Conservation (phyloP, 1,140 invertebrate genomes). For the Nebria ingens region DNA sequence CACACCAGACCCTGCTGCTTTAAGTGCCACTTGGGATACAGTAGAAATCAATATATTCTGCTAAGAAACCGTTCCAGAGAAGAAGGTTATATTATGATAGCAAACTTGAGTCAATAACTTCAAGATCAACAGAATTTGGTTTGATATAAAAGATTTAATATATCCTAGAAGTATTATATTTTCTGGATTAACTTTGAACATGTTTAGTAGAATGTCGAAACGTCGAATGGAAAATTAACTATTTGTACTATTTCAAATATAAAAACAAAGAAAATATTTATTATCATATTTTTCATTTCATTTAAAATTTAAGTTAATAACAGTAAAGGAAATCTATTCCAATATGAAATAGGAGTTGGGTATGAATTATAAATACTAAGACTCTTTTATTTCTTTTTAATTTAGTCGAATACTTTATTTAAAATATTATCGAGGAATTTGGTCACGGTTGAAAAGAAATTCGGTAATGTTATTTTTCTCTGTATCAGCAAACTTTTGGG, state of each 20-base stretch:
- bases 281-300: not conserved
- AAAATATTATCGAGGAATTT: not conserved
- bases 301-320: no score
- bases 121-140: not conserved
- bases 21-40: not conserved
- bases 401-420: not conserved
- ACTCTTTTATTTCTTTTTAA: not conserved
- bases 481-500: no score
- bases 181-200: no score
- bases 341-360: no score
- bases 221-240: not conserved
- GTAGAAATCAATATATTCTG: conserved; percentile 4
- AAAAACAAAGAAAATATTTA: not conserved
- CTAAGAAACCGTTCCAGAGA: not conserved
- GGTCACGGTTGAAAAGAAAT: not conserved
- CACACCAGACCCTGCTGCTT: not conserved
- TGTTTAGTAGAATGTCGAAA: not conserved
- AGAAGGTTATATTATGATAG: not conserved
- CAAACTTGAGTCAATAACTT: conserved; percentile 2
- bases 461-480: no score
- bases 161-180: no score
- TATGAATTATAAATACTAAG: not conserved
- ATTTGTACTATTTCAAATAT: not conserved
- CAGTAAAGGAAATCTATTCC: no score
- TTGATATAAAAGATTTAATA: no score